Evolutionary conservation across 2,888 invertebrate genomes (phyloP).

Genomic region (Dyspetes luteomarginatus): DNA sequence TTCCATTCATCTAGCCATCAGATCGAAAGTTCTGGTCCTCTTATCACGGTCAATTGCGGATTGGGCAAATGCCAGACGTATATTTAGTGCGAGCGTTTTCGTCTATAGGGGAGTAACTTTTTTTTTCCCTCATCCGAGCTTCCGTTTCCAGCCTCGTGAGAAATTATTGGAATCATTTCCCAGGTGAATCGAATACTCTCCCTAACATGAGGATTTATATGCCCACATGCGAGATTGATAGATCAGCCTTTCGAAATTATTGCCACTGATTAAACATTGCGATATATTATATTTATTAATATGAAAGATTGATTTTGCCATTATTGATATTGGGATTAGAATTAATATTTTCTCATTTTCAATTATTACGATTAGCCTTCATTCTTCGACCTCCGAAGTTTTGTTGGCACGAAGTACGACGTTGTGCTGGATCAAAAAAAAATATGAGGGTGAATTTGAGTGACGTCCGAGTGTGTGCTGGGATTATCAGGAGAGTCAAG

Average conservation of each 20-base stretch:
- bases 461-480: no score
- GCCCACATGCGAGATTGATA: conserved; percentile 1
- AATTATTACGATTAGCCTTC: not conserved
- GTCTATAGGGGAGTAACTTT: not conserved
- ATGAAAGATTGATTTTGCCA: conserved; percentile 1
- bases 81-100: conserved; percentile 23
- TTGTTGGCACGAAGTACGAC: not conserved
- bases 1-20: conserved; percentile 20
- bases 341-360: conserved; percentile 28
- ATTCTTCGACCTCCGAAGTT: not conserved
- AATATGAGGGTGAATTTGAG: no score
- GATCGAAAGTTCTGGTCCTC: conserved; percentile 28
- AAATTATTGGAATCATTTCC: conserved; percentile 52
- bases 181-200: conserved; percentile 1
- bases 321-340: conserved; percentile 18
- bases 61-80: conserved; percentile 8
- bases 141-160: not conserved
- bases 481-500: no score
- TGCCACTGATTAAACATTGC: conserved; percentile 17
- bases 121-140: not conserved
- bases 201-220: not conserved
- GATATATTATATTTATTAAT: not conserved
- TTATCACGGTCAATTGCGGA: conserved; percentile 46
- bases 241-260: conserved; percentile 13
- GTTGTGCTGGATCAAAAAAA: not conserved